phyloP scores from a whole-genome alignment of 1,140 invertebrate species.

The Melanaphis sacchari region DNA sequence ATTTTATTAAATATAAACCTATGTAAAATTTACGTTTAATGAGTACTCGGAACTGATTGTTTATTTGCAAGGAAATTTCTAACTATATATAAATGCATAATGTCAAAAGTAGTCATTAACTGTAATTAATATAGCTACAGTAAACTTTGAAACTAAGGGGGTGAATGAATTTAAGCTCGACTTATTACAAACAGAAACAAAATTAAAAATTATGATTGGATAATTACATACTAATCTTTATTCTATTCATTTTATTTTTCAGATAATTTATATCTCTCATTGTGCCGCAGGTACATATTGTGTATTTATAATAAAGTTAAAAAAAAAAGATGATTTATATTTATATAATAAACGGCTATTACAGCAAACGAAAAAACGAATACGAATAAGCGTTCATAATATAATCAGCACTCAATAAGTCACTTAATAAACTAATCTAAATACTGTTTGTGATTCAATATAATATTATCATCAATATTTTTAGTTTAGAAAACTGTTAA shows the following conservation, averaged over 20 bases:
- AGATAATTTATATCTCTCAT: not conserved
- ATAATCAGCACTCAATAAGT: not conserved
- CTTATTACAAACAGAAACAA: not conserved
- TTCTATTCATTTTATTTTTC: not conserved
- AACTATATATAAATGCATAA: not conserved
- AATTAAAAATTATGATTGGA: not conserved
- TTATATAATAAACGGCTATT: not conserved
- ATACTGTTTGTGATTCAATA: not conserved
- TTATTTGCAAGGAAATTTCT: constrained; percentile 7
- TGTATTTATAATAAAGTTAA: no score
- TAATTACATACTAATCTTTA: not conserved
- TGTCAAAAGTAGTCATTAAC: not conserved
- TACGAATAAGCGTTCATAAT: not conserved
- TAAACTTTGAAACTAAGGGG: not conserved
- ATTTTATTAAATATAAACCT: not conserved
- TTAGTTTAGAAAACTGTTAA: not conserved
- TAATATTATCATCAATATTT: not conserved
- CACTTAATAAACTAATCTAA: not conserved
- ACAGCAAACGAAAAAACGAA: not conserved
- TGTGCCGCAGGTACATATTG: no score
- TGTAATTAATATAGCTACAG: constrained; percentile 14
- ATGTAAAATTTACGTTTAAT: not conserved
- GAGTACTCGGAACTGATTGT: not conserved
- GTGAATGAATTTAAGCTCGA: not conserved
- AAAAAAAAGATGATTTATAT: no score